Conservation (phyloP, 2,113 vertebrate genomes). For the Aegithalos caudatus region DNA sequence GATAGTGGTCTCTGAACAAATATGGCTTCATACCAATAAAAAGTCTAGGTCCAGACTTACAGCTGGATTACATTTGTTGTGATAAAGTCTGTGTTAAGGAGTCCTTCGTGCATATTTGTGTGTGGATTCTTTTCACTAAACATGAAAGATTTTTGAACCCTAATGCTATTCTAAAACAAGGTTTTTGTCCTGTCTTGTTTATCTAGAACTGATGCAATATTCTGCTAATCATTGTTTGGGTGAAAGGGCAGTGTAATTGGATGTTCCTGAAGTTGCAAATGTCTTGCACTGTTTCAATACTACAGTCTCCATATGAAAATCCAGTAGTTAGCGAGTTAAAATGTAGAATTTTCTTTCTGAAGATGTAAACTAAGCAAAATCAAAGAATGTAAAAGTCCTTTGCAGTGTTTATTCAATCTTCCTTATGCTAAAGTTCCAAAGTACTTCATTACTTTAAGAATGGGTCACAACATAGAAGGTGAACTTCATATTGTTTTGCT, state of each 20-base stretch:
- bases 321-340: not conserved
- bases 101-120: not conserved
- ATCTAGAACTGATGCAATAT: constrained; percentile 58
- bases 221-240: constrained; percentile 45
- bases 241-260: not conserved
- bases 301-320: constrained; percentile 27
- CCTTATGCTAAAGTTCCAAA: constrained; percentile 73
- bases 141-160: not conserved
- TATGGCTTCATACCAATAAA: constrained; percentile 34
- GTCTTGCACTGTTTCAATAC: constrained; percentile 31
- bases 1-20: constrained; percentile 1
- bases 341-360: constrained; percentile 28
- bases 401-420: constrained; percentile 28
- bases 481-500: not conserved
- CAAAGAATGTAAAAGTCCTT: constrained; percentile 71
- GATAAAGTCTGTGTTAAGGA: constrained; percentile 27
- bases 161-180: not conserved
- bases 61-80: constrained; percentile 43
- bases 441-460: constrained; percentile 15
- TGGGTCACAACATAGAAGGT: not conserved
- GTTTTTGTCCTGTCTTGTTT: not conserved
- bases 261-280: not conserved
- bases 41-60: constrained; percentile 35
- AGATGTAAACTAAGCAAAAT: constrained; percentile 67
- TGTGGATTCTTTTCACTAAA: constrained; percentile 27